Conservation (phyloP, 2,888 invertebrate genomes). For the Eretmocerus hayati region DNA sequence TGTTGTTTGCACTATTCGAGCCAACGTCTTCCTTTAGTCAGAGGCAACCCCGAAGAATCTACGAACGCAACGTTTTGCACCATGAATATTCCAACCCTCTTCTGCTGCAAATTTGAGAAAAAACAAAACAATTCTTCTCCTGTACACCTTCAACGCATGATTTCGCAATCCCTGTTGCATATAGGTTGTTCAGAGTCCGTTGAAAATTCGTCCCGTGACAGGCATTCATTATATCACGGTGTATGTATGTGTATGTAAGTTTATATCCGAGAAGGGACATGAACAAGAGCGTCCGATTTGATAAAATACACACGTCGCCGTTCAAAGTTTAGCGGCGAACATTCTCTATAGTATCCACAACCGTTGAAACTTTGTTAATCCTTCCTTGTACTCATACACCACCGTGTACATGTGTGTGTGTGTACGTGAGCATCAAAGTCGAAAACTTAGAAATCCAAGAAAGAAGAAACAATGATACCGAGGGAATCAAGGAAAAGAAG, state of each 20-base stretch:
- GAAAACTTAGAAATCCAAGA: slow-evolving; percentile 10
- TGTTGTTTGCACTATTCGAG: too few relatives aligned
- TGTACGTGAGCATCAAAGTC: neutral
- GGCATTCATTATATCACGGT: slow-evolving; percentile 17
- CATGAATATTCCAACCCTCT: too few relatives aligned
- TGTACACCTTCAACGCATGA: too few relatives aligned
- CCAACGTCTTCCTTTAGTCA: too few relatives aligned
- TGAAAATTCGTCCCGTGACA: slow-evolving; percentile 11
- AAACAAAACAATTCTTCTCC: too few relatives aligned
- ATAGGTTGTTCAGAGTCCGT: too few relatives aligned
- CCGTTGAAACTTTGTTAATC: slow-evolving; percentile 25
- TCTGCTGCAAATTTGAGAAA: too few relatives aligned
- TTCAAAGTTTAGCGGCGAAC: slow-evolving; percentile 12
- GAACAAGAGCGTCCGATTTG: slow-evolving; percentile 13
- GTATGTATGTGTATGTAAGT: neutral
- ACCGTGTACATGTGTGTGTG: too few relatives aligned
- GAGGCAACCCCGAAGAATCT: too few relatives aligned
- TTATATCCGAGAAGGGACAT: neutral
- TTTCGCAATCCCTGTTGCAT: too few relatives aligned
- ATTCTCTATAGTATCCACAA: neutral
- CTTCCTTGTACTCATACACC: slow-evolving; percentile 8
- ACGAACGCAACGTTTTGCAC: too few relatives aligned
- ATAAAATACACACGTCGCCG: slow-evolving; percentile 23
- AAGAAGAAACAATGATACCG: slow-evolving; percentile 19
- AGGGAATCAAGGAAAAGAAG: slow-evolving; percentile 14